Base-by-base conservation (phyloP, 2,888 invertebrate species). In the Pterostichus niger region DNA sequence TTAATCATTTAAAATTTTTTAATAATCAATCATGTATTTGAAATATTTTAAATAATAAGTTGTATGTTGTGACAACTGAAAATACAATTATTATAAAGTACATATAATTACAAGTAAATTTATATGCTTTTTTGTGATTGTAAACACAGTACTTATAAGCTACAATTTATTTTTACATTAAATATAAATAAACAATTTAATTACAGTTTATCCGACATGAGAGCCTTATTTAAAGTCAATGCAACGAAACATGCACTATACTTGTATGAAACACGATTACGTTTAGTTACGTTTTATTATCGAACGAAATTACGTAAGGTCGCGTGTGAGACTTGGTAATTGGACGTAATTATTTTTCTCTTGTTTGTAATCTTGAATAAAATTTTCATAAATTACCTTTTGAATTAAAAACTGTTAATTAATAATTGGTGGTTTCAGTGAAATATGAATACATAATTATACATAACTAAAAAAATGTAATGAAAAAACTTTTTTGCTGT, bases 301-400 rank as follows among this genome's bases (percentile, higher is more conserved):
- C 40, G 40, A 40, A 40, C 40, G 9, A 6, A 13, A 13, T 13
- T 59, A 13, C 13, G 15, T 17, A 59, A 15, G 59, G 0, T 59
- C 10, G 71, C 40, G 71, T 71, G 71, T 31, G 35, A 6, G 46
- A n/a, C 5, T 52, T 33, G 7, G 52, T 75, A 75, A 75, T 75
- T 75, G 49, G 6, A 75, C 31, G 24, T 75, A 13, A 75, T 75
- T 75, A 52, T 17, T 49, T 49, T 49, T 24, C 33, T 31, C 33
- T 71, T 68, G 15, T 68, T 59, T 13, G 35, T 64, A 61, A 79
- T 46, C 64, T 31, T 44, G 64, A 61, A 79, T 79, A 46, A 61
- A 44, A 31, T 31, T 68, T 33, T 68, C 68, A 68, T 35, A 31
- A 33, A 68, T 68, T 13, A 68, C 59, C 10, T 35, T 13, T 40